Base-by-base conservation (phyloP, 2,888 invertebrate genomes). In the Scaptomyza parva region DNA sequence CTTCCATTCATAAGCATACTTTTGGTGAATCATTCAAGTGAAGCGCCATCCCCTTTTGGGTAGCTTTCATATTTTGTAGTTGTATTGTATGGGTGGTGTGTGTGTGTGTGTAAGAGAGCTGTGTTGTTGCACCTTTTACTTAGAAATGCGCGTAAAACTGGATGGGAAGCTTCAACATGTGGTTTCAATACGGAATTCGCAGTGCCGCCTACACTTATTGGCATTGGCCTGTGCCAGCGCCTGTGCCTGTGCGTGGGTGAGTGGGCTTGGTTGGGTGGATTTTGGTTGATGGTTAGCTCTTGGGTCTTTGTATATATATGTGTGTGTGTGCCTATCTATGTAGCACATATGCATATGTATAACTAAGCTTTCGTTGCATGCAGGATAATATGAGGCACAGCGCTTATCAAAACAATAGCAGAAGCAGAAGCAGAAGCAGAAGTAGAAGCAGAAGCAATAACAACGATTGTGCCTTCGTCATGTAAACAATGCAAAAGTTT, bases 401-500 rank as follows among this genome's bases (percentile, higher is more conserved):
- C 17, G 43, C 53, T 53, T 70, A 70, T 70, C 59, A 59, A n/a
- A 54, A 33, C 28, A 55, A 45, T 37, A 51, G 26, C 51, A 57
- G 17, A 17, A 37, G 37, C 37, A 37, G 17, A 33, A 28, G n/a
- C 55, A 41, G n/a, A n/a, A n/a, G n/a, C 22, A 22, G 22, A 3
- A 3, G 22, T 22, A 3, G 22, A 3, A 22, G 22, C n/a, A n/a
- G 45, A 52, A 59, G 20, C 37, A 54, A 55, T 20, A 48, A 51
- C 45, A 61, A 35, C 40, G 30, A 18, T 26, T 58, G 66, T 48
- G 52, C 58, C 68, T 44, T 54, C 57, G 67, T 58, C 74, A 76
- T 87, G 82, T 82, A 83, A 83, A 83, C 83, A 83, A 85, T 76
- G 79, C 83, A 74, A 68, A 87, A 79, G 54, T 86, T 82, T 82